These are phyloP conservation scores for Chaetodon trifascialis DNA, from an alignment of 2,113 vertebrate species.

Conservation along the genomic window DNA sequence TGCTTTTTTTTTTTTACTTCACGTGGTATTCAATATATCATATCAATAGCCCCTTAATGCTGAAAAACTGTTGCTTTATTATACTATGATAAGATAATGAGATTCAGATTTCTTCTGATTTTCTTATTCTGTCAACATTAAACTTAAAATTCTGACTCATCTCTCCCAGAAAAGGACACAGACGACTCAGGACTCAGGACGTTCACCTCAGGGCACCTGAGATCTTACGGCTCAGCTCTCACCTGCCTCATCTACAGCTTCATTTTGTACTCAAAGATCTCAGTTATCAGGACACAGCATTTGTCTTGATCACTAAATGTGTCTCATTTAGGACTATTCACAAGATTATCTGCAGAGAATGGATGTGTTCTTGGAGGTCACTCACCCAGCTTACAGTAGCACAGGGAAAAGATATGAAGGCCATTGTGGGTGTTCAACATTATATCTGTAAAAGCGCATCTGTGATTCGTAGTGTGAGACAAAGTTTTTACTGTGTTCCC, in stretches of 20 bases:
- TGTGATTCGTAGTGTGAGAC: not conserved
- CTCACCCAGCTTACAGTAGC: no score
- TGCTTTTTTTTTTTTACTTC: no score
- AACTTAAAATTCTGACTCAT: not conserved
- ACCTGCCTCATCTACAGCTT: not conserved
- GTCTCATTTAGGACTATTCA: not conserved
- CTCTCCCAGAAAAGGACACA: not conserved
- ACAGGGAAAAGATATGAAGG: no score
- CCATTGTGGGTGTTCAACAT: not conserved
- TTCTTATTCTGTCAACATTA: not conserved
- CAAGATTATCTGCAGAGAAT: not conserved
- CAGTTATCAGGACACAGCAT: not conserved
- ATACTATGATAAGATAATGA: no score
- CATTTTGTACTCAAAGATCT: not conserved
- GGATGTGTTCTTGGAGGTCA: no score
- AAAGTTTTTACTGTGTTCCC: not conserved
- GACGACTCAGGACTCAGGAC: no score
- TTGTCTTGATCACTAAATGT: not conserved
- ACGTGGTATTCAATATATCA: no score
- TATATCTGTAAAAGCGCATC: not conserved
- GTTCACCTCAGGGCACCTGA: not conserved
- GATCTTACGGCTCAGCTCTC: not conserved
- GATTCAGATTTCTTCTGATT: no score
- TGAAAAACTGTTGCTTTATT: not conserved
- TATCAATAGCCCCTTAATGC: not conserved